Base-by-base conservation (phyloP, 1,140 invertebrate genomes). In the Drosophila miranda region DNA sequence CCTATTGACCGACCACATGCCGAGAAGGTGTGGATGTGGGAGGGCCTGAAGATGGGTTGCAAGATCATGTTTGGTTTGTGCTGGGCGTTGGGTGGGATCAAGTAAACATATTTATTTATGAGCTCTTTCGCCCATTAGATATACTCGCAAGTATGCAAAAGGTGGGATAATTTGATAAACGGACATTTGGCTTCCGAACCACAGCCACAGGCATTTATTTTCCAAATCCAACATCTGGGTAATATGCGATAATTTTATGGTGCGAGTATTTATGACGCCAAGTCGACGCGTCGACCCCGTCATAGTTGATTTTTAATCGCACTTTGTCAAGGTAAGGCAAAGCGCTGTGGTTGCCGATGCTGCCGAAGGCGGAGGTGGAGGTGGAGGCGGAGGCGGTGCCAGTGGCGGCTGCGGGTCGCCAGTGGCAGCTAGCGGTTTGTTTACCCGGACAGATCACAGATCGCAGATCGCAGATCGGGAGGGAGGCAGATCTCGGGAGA, bases 291-390 rank as follows among this genome's bases (percentile, higher is more conserved):
- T 48, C 59, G 57, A 73, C 69, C 70, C 70, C 59, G 59, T 73
- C 69, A 63, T 50, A 59, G 46, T 70, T 70, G 50, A 60, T 57
- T 69, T 73, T 74, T 68, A 77, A 84, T 86, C 81, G 68, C 73
- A 84, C 72, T 84, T 80, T 70, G 68, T 77, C 77, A 74, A 58
- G 68, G 80, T 70, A 58, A 70, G 52, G 64, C 63, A 13, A 4
- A 38, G 34, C 34, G 11, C 11, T 4, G 9, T 34, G 30, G 9
- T 46, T 44, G 23, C 30, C 34, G 75, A 34, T 54, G 53, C 8
- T 30, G 30, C 30, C 30, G 28, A 30, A 30, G 46, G 70, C 34
- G 61, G 38, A 23, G 26, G 56, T 45, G 50, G 26, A 50, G 46
- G 34, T 16, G 19, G 19, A 19, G 19, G 19, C 45, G 46, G 3